Evolutionary conservation across 2,888 invertebrate species (phyloP).

Genomic region (Deilephila porcellus): DNA sequence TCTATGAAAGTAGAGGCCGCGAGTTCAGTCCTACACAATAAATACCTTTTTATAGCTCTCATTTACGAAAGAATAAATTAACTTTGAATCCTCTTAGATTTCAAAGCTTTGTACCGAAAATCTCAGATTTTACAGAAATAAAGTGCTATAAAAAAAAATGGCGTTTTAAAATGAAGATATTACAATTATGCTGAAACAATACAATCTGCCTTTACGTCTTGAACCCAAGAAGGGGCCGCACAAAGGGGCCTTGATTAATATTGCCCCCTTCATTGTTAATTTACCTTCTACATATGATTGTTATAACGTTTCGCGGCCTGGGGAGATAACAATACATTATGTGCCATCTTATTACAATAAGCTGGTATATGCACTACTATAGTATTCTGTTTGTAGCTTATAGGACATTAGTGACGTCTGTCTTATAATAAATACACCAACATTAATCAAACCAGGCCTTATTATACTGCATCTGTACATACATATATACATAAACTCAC

Average conservation of each 20-base stretch:
- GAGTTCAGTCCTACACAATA: too few species aligned
- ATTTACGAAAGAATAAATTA: too few species aligned
- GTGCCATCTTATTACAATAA: not conserved
- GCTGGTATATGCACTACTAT: not conserved
- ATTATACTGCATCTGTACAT: too few species aligned
- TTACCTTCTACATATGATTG: not conserved
- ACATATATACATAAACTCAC: too few species aligned
- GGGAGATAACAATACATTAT: not conserved
- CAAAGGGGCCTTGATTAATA: constrained; percentile 17
- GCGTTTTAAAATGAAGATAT: not conserved
- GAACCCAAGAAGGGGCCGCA: not conserved
- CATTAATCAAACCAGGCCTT: too few species aligned
- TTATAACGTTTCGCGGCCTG: not conserved
- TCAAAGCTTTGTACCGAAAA: too few species aligned
- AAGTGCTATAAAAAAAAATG: not conserved
- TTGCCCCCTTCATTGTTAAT: constrained; percentile 3
- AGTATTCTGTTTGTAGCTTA: not conserved
- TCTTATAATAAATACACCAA: too few species aligned
- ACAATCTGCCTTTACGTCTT: constrained; percentile 1
- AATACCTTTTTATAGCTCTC: too few species aligned
- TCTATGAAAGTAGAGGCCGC: too few species aligned
- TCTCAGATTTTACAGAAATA: too few species aligned
- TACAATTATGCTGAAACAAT: not conserved
- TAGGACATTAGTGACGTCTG: too few species aligned
- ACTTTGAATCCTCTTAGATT: too few species aligned